A percentile compares a stretch with the other conserved stretches of the same genome.
Conservation (phyloP, 1,140 invertebrate genomes). For the Scylla paramamosain region DNA sequence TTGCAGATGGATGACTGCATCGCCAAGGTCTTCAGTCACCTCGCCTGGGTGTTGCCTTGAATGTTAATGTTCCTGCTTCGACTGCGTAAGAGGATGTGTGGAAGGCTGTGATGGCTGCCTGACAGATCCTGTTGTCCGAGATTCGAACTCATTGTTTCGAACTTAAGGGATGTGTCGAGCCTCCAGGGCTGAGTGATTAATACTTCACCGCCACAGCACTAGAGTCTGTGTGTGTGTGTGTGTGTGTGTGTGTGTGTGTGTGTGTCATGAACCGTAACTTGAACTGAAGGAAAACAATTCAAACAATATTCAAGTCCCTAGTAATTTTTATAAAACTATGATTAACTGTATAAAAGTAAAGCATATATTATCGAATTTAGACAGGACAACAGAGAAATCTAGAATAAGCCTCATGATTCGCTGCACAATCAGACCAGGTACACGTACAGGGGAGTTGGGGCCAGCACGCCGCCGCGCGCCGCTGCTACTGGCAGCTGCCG, state of each 20-base stretch:
- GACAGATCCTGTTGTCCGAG: no score
- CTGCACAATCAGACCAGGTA: constrained; percentile 6
- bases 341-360: constrained; percentile 14
- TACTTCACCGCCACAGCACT: no score
- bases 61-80: no score
- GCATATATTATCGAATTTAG: constrained; percentile 5
- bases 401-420: not conserved
- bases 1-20: no score
- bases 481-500: no score
- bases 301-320: not conserved
- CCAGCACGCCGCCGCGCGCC: not conserved
- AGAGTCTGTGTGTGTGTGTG: not conserved
- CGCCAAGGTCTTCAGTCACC: no score
- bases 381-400: not conserved
- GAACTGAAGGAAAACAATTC: not conserved
- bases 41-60: no score
- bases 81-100: no score
- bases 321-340: constrained; percentile 13
- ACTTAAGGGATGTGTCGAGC: no score
- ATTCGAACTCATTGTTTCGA: no score
- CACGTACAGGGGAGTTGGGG: not conserved
- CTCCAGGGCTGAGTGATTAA: no score
- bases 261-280: not conserved
- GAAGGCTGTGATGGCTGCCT: no score
- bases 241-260: constrained; percentile 11